Conservation (phyloP, 2,113 vertebrate genomes). For the Cervus canadensis region DNA sequence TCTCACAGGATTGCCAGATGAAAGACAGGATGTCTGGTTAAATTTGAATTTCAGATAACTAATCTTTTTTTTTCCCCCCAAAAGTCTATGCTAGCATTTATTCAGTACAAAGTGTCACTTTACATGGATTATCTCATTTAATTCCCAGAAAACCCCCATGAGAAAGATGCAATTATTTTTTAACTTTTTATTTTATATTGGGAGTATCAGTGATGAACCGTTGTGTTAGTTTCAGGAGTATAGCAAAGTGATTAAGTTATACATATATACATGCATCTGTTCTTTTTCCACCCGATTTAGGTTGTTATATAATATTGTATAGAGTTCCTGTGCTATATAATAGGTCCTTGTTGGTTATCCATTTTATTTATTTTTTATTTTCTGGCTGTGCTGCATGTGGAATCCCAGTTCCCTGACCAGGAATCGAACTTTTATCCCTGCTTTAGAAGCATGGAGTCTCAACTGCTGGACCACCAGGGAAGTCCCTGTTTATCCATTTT, state of each 20-base stretch:
- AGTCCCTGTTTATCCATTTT: background rate
- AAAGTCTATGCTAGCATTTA: background rate
- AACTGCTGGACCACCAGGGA: background rate
- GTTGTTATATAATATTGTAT: background rate
- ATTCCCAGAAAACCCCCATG: background rate
- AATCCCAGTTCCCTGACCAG: background rate
- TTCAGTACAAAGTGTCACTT: background rate
- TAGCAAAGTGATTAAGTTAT: background rate
- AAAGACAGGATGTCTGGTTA: background rate
- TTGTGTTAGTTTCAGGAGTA: background rate
- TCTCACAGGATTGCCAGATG: background rate
- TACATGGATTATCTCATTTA: background rate
- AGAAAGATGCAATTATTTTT: background rate
- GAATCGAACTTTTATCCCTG: background rate
- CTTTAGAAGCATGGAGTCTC: background rate
- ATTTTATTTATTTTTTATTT: background rate
- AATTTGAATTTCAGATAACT: conserved; percentile 26
- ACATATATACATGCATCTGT: background rate
- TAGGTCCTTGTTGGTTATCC: background rate
- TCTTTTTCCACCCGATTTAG: background rate
- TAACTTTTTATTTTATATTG: background rate
- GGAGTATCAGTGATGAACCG: background rate
- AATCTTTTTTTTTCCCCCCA: background rate
- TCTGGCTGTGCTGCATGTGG: background rate
- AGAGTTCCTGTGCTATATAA: background rate